Evolutionary conservation across 2,113 vertebrate species (phyloP), one percentile per base, ranked within the genome.

Genomic region (Gasterosteus nipponicus): DNA sequence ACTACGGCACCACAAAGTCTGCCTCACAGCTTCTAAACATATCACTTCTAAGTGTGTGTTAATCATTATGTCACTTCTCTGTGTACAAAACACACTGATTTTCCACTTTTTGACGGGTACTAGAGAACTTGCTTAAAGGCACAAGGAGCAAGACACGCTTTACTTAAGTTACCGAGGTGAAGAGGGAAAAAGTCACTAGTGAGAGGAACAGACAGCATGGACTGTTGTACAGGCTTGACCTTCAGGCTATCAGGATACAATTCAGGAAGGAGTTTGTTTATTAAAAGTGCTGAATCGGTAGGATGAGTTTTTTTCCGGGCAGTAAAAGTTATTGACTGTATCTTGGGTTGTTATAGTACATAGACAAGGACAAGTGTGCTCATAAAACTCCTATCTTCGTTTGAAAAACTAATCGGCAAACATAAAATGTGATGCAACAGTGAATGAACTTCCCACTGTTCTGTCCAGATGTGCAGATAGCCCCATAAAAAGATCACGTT

Each of bases 31-130:
- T 61, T 64, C 73, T 51, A 78, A 79, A 59, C 33, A 0, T 56
- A 29, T 29, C 26, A 5, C 51, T 54, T 54, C 12, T 26, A 18
- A 26, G 57, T 49, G 54, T 26, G 26, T 57, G 73, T 86, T 78
- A 71, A 88, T 87, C 90, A 87, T 73, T 67, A 15, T 87, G 81
- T 83, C 82, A 88, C n/a, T 49, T 5, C n/a, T 85, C 64, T 91
- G 82, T 91, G 71, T 86, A 83, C 86, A 83, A 89, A 91, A 91
- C 78, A 84, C 35, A 74, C 49, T 51, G 42, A 53, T 68, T 44
- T 73, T 74, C 47, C 42, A 35, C 65, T 57, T 60, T 65, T 70
- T 62, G 5, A 83, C 62, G n/a, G 66, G 69, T 2, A 53, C n/a
- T 53, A 38, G 44, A 60, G 44, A 59, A 61, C 29, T 53, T 41